Evolutionary conservation across 2,113 vertebrate genomes (phyloP), one percentile per base, ranked within the genome.

Genomic region (Myiagra hebetior): DNA sequence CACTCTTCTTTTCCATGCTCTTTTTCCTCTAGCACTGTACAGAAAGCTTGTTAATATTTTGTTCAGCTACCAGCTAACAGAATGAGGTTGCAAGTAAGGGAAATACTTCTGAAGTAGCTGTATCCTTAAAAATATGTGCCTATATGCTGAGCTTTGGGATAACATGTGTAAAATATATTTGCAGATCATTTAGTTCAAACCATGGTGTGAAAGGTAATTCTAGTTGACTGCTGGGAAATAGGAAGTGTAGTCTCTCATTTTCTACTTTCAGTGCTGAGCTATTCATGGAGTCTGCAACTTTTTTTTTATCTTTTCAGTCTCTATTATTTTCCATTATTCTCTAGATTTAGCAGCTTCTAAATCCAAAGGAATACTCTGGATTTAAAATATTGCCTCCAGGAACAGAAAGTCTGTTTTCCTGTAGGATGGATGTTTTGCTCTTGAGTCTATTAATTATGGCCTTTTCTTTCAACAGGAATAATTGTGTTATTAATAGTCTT

Each of bases 401-500:
- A 93, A 49, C 35, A 59, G 23, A 94, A 92, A 77, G 85, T 65
- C 59, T 92, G 65, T 92, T 91, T 92, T 92, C 80, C 41, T 92
- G 70, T 47, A 57, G 63, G 95, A 89, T 50, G 27, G 72, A 74
- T 85, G 69, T 89, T 96, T 94, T 94, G 67, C 84, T 90, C 93
- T 85, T 41, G 88, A 95, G 96, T 97, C 96, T 96, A 94, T 96
- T 97, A 96, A 96, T 97, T 97, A 95, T 93, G 91, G 96, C 86
- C 96, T 92, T 97, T 97, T 96, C 95, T 97, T 97, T 96, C 96
- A 97, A 91, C 83, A 15, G 92, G 92, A 96, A 97, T 97, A 95
- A 97, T 97, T 96, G 96, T 95, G 96, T 97, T 97, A 97, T 96
- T 97, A 97, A 96, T 97, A 97, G 96, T 95, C 96, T 94, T 97